These are phyloP conservation scores for Pelecanus crispus DNA, from an alignment of 2,113 vertebrate genomes.

Conservation along the genomic window DNA sequence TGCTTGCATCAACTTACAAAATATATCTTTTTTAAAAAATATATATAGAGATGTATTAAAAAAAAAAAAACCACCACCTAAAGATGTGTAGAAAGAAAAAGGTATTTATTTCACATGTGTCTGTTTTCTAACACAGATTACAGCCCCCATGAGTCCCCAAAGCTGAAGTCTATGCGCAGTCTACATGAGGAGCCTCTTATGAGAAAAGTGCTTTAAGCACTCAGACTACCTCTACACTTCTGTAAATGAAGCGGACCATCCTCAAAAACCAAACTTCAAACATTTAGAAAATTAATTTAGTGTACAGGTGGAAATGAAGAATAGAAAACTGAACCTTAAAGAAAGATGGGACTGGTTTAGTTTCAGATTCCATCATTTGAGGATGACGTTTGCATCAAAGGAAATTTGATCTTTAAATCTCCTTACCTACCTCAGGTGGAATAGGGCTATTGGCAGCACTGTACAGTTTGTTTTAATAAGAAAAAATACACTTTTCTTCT, in stretches of 20 bases:
- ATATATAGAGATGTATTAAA: background rate
- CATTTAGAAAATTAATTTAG: background rate
- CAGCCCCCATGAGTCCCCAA: background rate
- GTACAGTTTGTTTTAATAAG: background rate
- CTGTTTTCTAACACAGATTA: background rate
- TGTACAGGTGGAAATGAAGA: background rate
- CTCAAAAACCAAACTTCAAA: background rate
- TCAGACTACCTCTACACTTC: background rate
- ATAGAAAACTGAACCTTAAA: background rate
- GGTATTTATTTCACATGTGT: background rate
- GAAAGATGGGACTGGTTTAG: background rate
- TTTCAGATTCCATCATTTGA: background rate
- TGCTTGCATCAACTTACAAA: background rate
- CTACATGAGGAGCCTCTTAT: background rate
- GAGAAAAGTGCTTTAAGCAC: background rate
- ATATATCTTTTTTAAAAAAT: background rate
- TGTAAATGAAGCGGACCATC: background rate
- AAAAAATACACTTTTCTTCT: background rate
- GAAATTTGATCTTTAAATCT: background rate
- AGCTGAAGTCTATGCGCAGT: background rate
- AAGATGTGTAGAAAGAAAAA: background rate
- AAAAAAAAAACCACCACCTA: background rate
- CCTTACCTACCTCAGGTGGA: background rate
- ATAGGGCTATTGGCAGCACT: background rate
- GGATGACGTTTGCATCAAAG: background rate